These are phyloP conservation scores for Tetrax tetrax DNA, from an alignment of 2,113 vertebrate genomes.

Conservation along the genomic window DNA sequence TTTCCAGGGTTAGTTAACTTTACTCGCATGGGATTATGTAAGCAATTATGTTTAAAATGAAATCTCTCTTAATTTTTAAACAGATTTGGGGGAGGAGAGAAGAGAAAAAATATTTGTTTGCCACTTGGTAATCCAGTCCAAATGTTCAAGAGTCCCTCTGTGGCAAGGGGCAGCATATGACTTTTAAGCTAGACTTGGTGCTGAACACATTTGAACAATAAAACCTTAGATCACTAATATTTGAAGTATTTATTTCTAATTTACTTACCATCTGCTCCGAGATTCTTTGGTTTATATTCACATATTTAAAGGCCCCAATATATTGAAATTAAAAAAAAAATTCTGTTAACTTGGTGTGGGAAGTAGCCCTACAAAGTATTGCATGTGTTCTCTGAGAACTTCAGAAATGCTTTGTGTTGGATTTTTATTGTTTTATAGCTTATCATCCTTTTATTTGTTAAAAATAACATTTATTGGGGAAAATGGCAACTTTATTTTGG, in stretches of 20 bases:
- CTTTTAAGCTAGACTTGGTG: conserved; percentile 53
- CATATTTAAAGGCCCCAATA: background rate
- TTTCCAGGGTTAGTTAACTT: conserved; percentile 88
- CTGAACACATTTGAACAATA: conserved; percentile 46
- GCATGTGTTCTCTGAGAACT: background rate
- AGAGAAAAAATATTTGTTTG: conserved; percentile 53
- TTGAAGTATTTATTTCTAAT: conserved; percentile 63
- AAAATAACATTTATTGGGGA: background rate
- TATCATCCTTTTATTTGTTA: background rate
- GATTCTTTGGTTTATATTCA: conserved; percentile 25
- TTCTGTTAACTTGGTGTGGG: background rate
- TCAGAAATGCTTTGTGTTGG: background rate
- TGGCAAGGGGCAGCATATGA: conserved; percentile 72
- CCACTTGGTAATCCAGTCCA: conserved; percentile 61
- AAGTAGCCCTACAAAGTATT: background rate
- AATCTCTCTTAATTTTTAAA: conserved; percentile 65
- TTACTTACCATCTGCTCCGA: conserved; percentile 30
- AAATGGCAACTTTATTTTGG: background rate
- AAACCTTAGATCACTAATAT: conserved; percentile 61
- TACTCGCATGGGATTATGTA: conserved; percentile 82
- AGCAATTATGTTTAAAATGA: conserved; percentile 79
- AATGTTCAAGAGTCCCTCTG: conserved; percentile 73
- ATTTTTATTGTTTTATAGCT: background rate
- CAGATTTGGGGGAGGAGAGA: conserved; percentile 50
- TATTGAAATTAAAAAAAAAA: background rate